Percentiles rank a stretch among this genome's conserved stretches.
phyloP scores from a whole-genome alignment of 1,140 invertebrate species.

The Drosophila bocki region DNA sequence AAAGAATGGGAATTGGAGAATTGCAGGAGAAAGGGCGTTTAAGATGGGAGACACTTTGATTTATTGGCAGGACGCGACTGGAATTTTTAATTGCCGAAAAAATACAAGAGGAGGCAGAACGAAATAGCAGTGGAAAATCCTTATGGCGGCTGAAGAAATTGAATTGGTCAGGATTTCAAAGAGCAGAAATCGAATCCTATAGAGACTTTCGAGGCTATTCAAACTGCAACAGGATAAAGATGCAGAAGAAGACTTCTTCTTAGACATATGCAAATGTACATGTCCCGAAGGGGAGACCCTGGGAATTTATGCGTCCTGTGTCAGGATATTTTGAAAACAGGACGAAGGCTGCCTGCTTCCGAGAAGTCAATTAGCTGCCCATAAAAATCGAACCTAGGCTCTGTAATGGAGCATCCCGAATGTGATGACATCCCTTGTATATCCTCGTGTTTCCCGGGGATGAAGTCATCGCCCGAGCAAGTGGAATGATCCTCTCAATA shows the following conservation, averaged over 20 bases:
- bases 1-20: constrained; percentile 2
- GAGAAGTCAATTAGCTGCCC: constrained; percentile 81
- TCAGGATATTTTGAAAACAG: constrained; percentile 79
- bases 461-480: constrained; percentile 33
- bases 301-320: constrained; percentile 79
- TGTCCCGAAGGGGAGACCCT: constrained; percentile 1
- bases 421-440: constrained; percentile 30
- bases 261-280: constrained; percentile 53
- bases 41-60: constrained; percentile 75
- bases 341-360: constrained; percentile 47
- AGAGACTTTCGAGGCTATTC: constrained; percentile 10
- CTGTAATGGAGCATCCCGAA: not conserved
- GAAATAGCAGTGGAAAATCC: constrained; percentile 26
- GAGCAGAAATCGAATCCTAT: not conserved
- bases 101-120: not conserved
- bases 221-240: not conserved
- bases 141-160: constrained; percentile 51
- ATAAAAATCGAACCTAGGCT: constrained; percentile 53
- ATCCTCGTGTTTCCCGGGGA: constrained; percentile 13
- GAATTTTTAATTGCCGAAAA: constrained; percentile 73
- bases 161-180: constrained; percentile 58
- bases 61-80: constrained; percentile 75
- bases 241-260: not conserved
- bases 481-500: constrained; percentile 54
- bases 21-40: constrained; percentile 17